A percentile compares a stretch with the other conserved stretches of the same genome.
Evolutionary conservation across 2,113 vertebrate species (phyloP).

Genomic region (Emberiza fucata): DNA sequence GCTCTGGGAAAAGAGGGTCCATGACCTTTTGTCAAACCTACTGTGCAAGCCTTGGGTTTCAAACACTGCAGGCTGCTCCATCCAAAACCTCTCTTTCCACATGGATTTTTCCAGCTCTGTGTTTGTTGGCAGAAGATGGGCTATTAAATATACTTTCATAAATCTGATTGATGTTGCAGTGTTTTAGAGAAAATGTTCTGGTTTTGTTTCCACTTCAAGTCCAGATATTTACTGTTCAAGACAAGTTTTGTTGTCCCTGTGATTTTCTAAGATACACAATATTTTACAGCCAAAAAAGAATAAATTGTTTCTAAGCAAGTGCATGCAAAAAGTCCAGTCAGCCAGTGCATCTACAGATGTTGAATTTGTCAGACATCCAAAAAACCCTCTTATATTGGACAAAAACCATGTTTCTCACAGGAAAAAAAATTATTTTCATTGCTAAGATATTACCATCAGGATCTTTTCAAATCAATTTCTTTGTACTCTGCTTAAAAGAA

Average conservation of each 20-base stretch:
- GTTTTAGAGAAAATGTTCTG: neutral
- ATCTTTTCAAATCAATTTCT: conserved; percentile 3
- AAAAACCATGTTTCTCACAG: conserved; percentile 5
- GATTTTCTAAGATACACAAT: neutral
- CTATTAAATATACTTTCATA: neutral
- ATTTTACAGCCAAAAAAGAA: neutral
- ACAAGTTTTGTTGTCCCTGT: neutral
- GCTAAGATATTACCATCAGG: neutral
- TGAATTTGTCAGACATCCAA: conserved; percentile 44
- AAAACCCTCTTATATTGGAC: neutral
- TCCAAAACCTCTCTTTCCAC: neutral
- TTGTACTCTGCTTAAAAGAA: neutral
- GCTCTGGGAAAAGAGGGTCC: neutral
- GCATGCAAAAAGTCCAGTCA: neutral
- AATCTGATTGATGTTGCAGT: neutral
- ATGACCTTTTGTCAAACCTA: neutral
- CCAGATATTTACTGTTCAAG: neutral
- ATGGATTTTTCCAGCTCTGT: neutral
- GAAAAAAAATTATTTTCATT: neutral
- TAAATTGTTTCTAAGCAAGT: conserved; percentile 25
- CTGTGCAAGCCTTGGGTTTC: neutral
- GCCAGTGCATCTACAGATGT: conserved; percentile 18
- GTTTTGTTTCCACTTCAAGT: neutral
- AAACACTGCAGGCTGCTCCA: neutral
- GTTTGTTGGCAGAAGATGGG: neutral